Base-by-base conservation (phyloP, 2,113 vertebrate genomes). In the Dicrurus megarhynchus region DNA sequence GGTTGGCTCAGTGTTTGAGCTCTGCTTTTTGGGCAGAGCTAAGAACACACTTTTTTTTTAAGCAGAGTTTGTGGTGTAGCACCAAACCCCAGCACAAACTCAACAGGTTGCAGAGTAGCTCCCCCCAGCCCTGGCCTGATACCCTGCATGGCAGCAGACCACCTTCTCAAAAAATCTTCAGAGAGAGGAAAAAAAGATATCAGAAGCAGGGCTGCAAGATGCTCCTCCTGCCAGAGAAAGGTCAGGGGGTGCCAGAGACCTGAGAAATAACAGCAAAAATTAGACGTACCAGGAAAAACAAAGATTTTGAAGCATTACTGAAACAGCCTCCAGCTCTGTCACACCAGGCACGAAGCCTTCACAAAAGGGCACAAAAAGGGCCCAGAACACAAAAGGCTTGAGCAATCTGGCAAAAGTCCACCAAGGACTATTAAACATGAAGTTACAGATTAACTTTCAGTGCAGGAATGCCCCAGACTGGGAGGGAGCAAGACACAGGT, bases 311-410 rank as follows among this genome's bases (percentile, higher is more conserved):
- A 82, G 30, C 52, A 10, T 50, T 42, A 27, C 77, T 47, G 52
- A 52, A 87, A 84, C 10, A 12, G 30, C 17, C 56, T 55, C 42
- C 56, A 50, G 80, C 50, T 69, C 27, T 23, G 37, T 23, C 68
- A 59, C 52, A 33, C 12, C 4, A 50, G 11, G 61, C 47, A 16
- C 3, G n/a, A 75, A 49, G 46, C 60, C 68, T 64, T 32, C 27
- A 10, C 22, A 44, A 12, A 22, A 22, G 44, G 44, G 65, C 33
- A 50, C 1, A 1, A 0, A 0, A 33, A 39, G 21, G 77, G 32
- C 42, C 50, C 6, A 1, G 27, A 52, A 52, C 30, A 27, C 23
- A 47, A 50, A 59, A 8, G 22, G 33, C 49, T 78, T 30, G 39
- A 82, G 59, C 68, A 64, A 69, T 28, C 37, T 59, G 55, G 67